A percentile compares a stretch with the other conserved stretches of the same genome.
phyloP scores from a whole-genome alignment of 2,888 invertebrate genomes.

The Dichetophora obliterata region DNA sequence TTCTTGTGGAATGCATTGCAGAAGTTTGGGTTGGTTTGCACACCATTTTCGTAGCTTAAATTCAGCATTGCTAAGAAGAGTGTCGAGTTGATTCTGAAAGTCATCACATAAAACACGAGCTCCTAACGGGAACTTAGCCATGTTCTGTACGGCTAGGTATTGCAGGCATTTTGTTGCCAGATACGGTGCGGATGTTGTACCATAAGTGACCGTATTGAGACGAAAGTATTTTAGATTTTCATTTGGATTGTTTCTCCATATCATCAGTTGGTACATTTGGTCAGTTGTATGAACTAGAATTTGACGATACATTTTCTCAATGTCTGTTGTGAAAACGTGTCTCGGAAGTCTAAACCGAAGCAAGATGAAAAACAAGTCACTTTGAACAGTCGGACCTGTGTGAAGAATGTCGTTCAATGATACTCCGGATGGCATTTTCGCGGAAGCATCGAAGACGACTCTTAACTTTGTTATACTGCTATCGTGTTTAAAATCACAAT shows the following conservation, averaged over 20 bases:
- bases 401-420: too few relatives aligned
- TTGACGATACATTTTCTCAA: slow-evolving; percentile 56
- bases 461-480: too few relatives aligned
- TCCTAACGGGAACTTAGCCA: background rate
- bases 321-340: slow-evolving; percentile 41
- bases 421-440: too few relatives aligned
- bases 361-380: slow-evolving; percentile 44
- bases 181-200: slow-evolving; percentile 37
- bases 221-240: slow-evolving; percentile 40
- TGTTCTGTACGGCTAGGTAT: background rate
- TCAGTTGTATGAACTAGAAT: slow-evolving; percentile 46
- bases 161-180: slow-evolving; percentile 31
- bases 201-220: slow-evolving; percentile 46
- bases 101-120: background rate
- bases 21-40: background rate
- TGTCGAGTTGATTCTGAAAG: background rate
- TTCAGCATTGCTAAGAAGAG: background rate
- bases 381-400: slow-evolving; percentile 45
- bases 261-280: slow-evolving; percentile 47
- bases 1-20: background rate
- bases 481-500: slow-evolving; percentile 37
- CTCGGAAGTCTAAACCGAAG: slow-evolving; percentile 39
- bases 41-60: too few relatives aligned
- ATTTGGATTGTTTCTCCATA: slow-evolving; percentile 45
- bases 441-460: too few relatives aligned